Percentiles rank a stretch among this genome's conserved stretches.
Conservation (phyloP, 2,797 vertebrate genomes). For the Pogoniulus pusillus region DNA sequence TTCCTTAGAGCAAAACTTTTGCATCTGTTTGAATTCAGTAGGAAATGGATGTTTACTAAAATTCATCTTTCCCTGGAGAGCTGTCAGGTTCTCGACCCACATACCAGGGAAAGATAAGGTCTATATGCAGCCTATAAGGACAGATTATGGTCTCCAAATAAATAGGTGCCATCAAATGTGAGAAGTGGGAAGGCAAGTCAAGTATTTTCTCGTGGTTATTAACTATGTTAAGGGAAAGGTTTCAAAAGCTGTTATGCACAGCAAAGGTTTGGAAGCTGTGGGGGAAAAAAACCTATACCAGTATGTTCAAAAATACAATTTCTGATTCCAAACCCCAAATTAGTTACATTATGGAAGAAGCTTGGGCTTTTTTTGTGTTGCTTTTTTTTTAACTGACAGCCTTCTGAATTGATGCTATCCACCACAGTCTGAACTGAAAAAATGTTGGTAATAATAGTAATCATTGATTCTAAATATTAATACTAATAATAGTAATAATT, state of each 20-base stretch:
- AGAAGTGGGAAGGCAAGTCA: not conserved
- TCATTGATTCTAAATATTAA: not conserved
- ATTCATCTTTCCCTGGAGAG: not conserved
- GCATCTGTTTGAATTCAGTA: not conserved
- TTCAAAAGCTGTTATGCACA: not conserved
- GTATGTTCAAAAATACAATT: not conserved
- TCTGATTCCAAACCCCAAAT: not conserved
- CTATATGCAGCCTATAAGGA: not conserved
- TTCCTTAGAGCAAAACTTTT: not conserved
- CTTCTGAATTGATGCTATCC: not conserved
- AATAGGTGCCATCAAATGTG: not conserved
- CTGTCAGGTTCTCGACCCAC: not conserved
- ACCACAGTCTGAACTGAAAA: not conserved
- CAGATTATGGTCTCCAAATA: not conserved
- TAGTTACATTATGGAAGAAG: not conserved
- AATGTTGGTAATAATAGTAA: not conserved
- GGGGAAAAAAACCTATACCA: not conserved
- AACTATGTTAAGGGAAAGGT: not conserved
- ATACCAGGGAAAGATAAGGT: not conserved
- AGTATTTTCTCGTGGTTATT: not conserved
- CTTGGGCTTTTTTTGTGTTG: not conserved
- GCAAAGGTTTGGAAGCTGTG: not conserved
- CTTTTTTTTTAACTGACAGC: not conserved
- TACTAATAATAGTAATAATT: not conserved
- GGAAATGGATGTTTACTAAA: not conserved